Evolutionary conservation across 2,797 vertebrate genomes (phyloP).

Genomic region (Malurus splendens): DNA sequence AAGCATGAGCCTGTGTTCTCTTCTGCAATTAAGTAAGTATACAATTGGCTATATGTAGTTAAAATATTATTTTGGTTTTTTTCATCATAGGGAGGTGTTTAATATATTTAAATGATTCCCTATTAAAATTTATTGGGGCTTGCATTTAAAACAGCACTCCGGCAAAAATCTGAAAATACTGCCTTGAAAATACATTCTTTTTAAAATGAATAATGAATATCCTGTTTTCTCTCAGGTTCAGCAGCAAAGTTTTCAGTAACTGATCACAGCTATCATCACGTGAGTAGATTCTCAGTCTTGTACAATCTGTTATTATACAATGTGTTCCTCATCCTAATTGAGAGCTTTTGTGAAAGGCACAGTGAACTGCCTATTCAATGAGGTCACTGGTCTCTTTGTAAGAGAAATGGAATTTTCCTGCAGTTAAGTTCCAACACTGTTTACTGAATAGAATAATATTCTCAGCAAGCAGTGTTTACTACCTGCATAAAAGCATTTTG

Average conservation of each 20-base stretch:
- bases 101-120: background rate
- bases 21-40: background rate
- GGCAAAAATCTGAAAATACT: background rate
- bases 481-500: background rate
- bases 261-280: background rate
- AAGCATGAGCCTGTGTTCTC: background rate
- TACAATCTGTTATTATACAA: background rate
- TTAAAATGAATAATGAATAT: background rate
- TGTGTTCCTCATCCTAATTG: background rate
- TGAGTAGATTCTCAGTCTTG: background rate
- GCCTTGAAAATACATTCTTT: background rate
- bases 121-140: background rate
- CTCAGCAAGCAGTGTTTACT: background rate
- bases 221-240: background rate
- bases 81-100: accelerated
- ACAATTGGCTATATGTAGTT: background rate
- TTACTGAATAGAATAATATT: background rate
- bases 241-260: background rate
- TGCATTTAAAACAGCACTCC: background rate
- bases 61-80: background rate
- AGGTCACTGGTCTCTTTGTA: background rate
- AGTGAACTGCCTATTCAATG: background rate
- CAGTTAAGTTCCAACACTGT: background rate
- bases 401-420: background rate
- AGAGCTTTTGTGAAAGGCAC: background rate